phyloP scores from a whole-genome alignment of 1,140 invertebrate species.

The Drosophila kikkawai region DNA sequence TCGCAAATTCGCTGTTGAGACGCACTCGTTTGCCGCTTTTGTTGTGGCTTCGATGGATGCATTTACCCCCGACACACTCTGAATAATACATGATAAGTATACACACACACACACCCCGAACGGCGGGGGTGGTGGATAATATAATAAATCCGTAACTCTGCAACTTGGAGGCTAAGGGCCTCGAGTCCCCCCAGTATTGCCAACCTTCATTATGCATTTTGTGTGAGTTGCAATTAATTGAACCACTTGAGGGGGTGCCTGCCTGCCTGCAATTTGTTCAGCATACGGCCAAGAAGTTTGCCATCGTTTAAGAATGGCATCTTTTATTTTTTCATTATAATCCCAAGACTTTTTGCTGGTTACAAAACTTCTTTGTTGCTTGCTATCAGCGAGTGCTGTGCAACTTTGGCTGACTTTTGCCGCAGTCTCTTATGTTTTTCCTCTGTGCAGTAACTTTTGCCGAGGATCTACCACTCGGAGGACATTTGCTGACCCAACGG shows the following conservation, averaged over 20 bases:
- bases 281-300: conserved; percentile 37
- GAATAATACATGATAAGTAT: conserved; percentile 36
- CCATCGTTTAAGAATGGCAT: conserved; percentile 33
- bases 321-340: conserved; percentile 46
- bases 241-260: conserved; percentile 54
- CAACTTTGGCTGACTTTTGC: conserved; percentile 71
- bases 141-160: conserved; percentile 27
- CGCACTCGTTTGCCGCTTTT: conserved; percentile 36
- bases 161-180: conserved; percentile 24
- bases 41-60: conserved; percentile 39
- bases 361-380: conserved; percentile 61
- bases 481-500: conserved; percentile 32
- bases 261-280: conserved; percentile 32
- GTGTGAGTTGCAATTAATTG: conserved; percentile 76
- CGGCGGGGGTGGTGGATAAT: neutral
- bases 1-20: conserved; percentile 45
- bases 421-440: conserved; percentile 1
- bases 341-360: conserved; percentile 19
- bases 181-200: conserved; percentile 2
- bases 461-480: conserved; percentile 13
- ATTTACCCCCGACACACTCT: conserved; percentile 37
- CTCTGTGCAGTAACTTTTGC: conserved; percentile 55
- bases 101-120: neutral
- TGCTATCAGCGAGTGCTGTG: conserved; percentile 61
- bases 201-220: conserved; percentile 57